Base-by-base conservation (phyloP, 2,113 vertebrate species). In the Puma concolor region DNA sequence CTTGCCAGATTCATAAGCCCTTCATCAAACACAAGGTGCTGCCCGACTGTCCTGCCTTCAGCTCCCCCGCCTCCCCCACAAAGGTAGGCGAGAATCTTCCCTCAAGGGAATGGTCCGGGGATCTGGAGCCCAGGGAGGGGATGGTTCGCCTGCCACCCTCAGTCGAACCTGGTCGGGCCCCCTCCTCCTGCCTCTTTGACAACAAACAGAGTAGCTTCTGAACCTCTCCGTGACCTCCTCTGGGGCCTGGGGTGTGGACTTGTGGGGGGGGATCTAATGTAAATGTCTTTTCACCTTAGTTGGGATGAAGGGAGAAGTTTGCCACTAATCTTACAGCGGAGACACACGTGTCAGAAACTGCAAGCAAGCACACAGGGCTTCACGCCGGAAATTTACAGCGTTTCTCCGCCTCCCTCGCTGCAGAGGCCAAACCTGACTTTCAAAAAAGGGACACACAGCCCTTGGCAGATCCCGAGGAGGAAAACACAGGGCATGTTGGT, bases 381-480 rank as follows among this genome's bases (percentile, higher is more conserved):
- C 85, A 25, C 13, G 92, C 81, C 0, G 57, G 57, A 72, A 96
- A 74, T 94, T 93, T 94, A 95, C 81, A 69, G 94, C 4, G 2
- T 12, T 66, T 95, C 94, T 88, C 88, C 33, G 63, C 96, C 94
- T 97, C 95, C 88, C 92, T 92, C 6, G 7, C 93, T 93, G 96
- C 97, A 97, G 97, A 97, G 91, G 83, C 96, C 23, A 16, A 85
- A 91, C 12, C 95, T 96, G 92, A 98, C 97, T 98, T 98, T 98
- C 95, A 95, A 50, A 97, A 97, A 97, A 97, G 97, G 97, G 97
- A 44, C 95, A 97, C 4, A 0, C 71, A 95, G 98, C 94, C 91
- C 95, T 96, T 89, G 95, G 95, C 80, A 84, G 90, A 96, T 81
- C 84, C 86, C 0, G 0, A 16, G 23, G 85, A 94, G 76, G 90